Evolutionary conservation across 2,888 invertebrate species (phyloP).

Genomic region (Ectobius pallidus): DNA sequence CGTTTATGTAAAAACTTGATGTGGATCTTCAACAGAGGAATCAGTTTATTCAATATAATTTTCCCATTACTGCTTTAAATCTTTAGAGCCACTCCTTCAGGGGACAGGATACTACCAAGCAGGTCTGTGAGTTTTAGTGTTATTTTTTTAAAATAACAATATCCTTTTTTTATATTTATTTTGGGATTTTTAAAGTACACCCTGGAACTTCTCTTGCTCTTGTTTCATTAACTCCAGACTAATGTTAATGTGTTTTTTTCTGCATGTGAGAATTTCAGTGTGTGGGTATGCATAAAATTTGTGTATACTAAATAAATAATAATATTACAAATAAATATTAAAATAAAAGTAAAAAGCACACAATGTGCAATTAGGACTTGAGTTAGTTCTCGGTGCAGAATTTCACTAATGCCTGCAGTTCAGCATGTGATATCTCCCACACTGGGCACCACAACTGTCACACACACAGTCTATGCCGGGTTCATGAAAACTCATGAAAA

Average conservation of each 20-base stretch:
- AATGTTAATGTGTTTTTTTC: not conserved
- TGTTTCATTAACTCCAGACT: not conserved
- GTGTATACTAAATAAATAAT: too few species aligned
- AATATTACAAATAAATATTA: too few species aligned
- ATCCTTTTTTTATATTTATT: conserved; percentile 29
- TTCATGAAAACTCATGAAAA: too few species aligned
- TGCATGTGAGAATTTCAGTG: not conserved
- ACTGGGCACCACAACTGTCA: too few species aligned
- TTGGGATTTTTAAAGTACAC: conserved; percentile 31
- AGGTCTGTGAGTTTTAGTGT: not conserved
- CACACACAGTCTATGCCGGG: too few species aligned
- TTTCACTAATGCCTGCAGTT: not conserved
- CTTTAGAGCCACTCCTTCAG: not conserved
- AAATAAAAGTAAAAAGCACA: not conserved
- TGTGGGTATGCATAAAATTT: not conserved
- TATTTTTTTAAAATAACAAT: conserved; percentile 4
- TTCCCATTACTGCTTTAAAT: not conserved
- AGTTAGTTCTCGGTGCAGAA: not conserved
- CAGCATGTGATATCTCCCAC: too few species aligned
- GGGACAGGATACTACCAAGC: conserved; percentile 11
- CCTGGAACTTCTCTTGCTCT: conserved; percentile 34
- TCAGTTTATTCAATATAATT: not conserved
- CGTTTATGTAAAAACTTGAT: too few species aligned
- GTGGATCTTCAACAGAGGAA: not conserved
- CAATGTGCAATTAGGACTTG: not conserved